A percentile compares a stretch with the other conserved stretches of the same genome.
phyloP scores from a whole-genome alignment of 2,797 vertebrate species.

The Erethizon dorsatum region DNA sequence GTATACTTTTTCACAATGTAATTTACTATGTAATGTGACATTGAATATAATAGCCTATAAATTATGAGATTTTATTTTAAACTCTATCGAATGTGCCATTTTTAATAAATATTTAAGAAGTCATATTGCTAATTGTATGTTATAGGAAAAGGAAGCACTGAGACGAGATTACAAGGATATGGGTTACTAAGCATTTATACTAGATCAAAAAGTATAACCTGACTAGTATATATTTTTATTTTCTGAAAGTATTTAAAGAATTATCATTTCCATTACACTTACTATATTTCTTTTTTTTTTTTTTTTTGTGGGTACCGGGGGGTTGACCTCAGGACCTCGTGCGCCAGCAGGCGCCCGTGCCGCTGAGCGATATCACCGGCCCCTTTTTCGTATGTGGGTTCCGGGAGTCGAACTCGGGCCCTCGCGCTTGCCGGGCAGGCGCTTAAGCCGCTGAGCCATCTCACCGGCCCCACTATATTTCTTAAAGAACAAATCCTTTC shows the following conservation, averaged over 20 bases:
- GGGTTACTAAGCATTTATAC: background rate
- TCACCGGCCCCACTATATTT: too few species aligned
- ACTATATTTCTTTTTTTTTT: conserved; percentile 17
- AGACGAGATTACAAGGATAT: background rate
- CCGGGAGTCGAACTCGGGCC: too few species aligned
- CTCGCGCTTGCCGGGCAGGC: too few species aligned
- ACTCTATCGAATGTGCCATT: background rate
- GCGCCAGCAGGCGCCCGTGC: too few species aligned
- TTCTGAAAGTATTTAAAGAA: background rate
- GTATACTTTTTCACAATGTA: background rate
- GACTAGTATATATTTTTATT: conserved; percentile 22
- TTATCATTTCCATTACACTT: conserved; percentile 12
- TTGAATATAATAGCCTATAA: background rate
- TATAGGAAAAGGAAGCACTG: background rate
- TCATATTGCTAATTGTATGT: background rate
- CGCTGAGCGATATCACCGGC: too few species aligned
- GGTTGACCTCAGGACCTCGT: too few species aligned
- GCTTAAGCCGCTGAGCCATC: too few species aligned
- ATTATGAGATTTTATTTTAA: background rate
- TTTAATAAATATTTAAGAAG: conserved; percentile 32
- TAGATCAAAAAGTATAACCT: conserved; percentile 22
- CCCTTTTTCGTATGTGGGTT: too few species aligned
- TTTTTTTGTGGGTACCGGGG: too few species aligned
- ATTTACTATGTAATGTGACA: background rate
- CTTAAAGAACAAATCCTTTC: background rate